These are phyloP conservation scores for Lamprologus lemairii DNA, from an alignment of 2,113 vertebrate species.

Conservation along the genomic window DNA sequence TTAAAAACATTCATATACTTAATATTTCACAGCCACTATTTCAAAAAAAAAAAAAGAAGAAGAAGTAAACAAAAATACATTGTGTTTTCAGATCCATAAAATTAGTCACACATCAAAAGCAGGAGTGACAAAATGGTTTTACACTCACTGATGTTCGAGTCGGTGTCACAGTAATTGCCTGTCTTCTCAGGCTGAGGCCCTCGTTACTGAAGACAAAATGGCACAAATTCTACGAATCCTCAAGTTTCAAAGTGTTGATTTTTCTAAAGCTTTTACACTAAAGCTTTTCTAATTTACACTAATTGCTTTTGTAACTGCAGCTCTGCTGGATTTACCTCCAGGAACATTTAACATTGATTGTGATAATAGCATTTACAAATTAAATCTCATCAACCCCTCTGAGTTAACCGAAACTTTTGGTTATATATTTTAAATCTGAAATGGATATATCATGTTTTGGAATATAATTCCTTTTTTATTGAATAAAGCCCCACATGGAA, in stretches of 20 bases:
- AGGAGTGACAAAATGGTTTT: neutral
- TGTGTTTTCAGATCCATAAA: neutral
- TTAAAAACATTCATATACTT: neutral
- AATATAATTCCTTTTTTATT: conserved; percentile 1
- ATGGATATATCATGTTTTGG: neutral
- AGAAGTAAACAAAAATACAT: neutral
- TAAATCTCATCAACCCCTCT: neutral
- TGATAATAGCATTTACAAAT: neutral
- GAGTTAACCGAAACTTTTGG: neutral
- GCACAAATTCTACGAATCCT: neutral
- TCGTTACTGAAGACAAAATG: neutral
- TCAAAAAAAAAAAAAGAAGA: neutral
- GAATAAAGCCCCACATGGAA: conserved; percentile 1
- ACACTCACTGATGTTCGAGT: neutral
- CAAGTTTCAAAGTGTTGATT: neutral
- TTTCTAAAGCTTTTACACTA: neutral
- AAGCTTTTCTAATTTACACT: neutral
- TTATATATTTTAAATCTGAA: neutral
- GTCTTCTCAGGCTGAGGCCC: neutral
- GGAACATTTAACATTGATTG: neutral
- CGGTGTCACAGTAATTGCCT: neutral
- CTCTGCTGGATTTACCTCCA: neutral
- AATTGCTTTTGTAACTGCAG: neutral
- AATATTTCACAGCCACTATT: neutral
- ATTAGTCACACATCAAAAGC: neutral